phyloP scores from a whole-genome alignment of 2,113 vertebrate species.

The Lophius piscatorius region DNA sequence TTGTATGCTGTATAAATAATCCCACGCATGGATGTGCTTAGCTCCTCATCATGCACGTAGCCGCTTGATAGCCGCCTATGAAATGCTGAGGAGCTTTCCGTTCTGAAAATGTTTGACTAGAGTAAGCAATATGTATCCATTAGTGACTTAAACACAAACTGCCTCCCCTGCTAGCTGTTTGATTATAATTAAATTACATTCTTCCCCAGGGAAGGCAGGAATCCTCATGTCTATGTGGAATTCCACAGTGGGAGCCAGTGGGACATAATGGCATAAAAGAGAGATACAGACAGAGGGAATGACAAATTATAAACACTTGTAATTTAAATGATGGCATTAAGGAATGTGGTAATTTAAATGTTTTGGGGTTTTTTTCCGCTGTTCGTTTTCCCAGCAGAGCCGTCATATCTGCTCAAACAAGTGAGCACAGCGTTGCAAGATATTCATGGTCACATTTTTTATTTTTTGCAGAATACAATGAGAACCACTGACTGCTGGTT shows the following conservation, averaged over 20 bases:
- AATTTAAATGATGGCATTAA: constrained; percentile 72
- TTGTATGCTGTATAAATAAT: constrained; percentile 41
- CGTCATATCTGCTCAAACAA: constrained; percentile 6
- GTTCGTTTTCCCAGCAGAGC: too few species aligned
- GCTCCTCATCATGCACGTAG: background rate
- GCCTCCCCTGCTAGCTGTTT: constrained; percentile 82
- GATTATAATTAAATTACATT: constrained; percentile 88
- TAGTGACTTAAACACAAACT: constrained; percentile 75
- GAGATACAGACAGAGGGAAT: constrained; percentile 55
- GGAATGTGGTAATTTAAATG: too few species aligned
- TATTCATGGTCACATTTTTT: too few species aligned
- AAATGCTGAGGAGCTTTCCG: constrained; percentile 34
- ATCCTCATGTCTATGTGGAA: constrained; percentile 63
- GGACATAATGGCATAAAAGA: constrained; percentile 43
- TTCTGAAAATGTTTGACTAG: constrained; percentile 60
- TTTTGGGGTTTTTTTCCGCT: too few species aligned
- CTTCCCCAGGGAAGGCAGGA: constrained; percentile 73
- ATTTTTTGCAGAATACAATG: too few species aligned
- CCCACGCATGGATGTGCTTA: constrained; percentile 20
- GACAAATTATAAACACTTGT: constrained; percentile 75
- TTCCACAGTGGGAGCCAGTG: constrained; percentile 65
- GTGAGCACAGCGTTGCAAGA: constrained; percentile 12
- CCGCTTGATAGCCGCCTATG: constrained; percentile 10
- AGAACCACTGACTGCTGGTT: too few species aligned
- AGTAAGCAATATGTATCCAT: constrained; percentile 79